A percentile compares a stretch with the other conserved stretches of the same genome.
Conservation (phyloP, 1,140 invertebrate species). For the Aplysia californica region DNA sequence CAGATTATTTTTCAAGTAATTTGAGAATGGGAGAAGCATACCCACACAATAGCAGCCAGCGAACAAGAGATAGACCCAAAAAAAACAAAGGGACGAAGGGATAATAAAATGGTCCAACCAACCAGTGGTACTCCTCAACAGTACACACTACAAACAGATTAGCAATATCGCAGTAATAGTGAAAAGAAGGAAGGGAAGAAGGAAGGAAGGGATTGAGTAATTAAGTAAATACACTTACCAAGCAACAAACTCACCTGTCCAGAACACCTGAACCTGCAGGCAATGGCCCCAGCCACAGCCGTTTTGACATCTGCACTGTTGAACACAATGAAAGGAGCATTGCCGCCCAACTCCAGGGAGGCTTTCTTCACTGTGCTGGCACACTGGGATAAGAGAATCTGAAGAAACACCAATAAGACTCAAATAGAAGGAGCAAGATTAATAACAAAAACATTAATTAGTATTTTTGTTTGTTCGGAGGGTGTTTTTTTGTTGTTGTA, state of each 20-base stretch:
- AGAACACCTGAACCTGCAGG: slow-evolving; percentile 94
- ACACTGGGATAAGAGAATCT: slow-evolving; percentile 87
- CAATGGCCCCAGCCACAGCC: slow-evolving; percentile 88
- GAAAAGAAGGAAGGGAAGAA: background rate
- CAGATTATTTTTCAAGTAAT: too few species aligned
- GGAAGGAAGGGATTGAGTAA: too few species aligned
- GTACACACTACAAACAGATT: background rate
- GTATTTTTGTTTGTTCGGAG: too few species aligned
- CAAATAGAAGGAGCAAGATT: too few species aligned
- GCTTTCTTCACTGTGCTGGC: slow-evolving; percentile 89
- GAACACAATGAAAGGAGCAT: slow-evolving; percentile 98
- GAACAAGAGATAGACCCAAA: too few species aligned
- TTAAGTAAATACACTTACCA: too few species aligned
- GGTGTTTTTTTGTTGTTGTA: too few species aligned
- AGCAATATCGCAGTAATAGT: background rate
- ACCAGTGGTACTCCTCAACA: background rate
- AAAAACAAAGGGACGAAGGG: too few species aligned
- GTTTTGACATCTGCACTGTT: slow-evolving; percentile 90
- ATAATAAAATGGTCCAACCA: background rate
- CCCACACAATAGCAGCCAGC: too few species aligned
- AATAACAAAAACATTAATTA: too few species aligned
- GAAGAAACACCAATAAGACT: slow-evolving; percentile 28
- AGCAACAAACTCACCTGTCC: slow-evolving; percentile 85
- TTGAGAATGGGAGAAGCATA: too few species aligned
- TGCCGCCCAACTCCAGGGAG: slow-evolving; percentile 94